Percentiles rank a stretch among this genome's conserved stretches.
Conservation (phyloP, 2,888 invertebrate species). For the Vesta saturnalis region DNA sequence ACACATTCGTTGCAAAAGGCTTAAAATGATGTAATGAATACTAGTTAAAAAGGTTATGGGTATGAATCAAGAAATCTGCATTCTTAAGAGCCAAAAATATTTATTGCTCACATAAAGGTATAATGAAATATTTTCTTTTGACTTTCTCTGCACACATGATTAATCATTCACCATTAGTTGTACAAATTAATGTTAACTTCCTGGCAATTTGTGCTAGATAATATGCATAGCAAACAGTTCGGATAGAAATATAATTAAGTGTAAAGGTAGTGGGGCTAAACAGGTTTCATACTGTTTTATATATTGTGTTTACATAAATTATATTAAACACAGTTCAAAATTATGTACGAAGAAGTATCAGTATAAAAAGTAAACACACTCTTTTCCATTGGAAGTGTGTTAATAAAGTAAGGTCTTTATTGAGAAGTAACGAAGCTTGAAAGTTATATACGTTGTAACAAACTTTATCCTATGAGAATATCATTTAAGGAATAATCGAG, state of each 20-base stretch:
- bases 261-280: conserved; percentile 3
- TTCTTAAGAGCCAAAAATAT: too few relatives aligned
- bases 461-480: not conserved
- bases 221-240: not conserved
- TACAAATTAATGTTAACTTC: conserved; percentile 12
- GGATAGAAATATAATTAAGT: not conserved
- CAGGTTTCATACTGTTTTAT: not conserved
- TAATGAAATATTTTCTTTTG: not conserved
- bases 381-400: not conserved
- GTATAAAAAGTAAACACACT: not conserved
- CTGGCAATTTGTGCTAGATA: conserved; percentile 9
- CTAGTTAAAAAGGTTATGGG: too few relatives aligned
- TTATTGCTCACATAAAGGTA: too few relatives aligned
- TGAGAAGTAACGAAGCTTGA: not conserved
- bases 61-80: too few relatives aligned
- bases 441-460: not conserved
- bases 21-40: too few relatives aligned
- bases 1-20: too few relatives aligned
- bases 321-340: too few relatives aligned
- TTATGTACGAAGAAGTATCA: not conserved
- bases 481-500: not conserved
- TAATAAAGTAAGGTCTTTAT: not conserved
- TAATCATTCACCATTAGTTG: conserved; percentile 2
- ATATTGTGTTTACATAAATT: not conserved
- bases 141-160: conserved; percentile 8